Evolutionary conservation across 2,888 invertebrate species (phyloP).

Genomic region (Clistopyga incitator): DNA sequence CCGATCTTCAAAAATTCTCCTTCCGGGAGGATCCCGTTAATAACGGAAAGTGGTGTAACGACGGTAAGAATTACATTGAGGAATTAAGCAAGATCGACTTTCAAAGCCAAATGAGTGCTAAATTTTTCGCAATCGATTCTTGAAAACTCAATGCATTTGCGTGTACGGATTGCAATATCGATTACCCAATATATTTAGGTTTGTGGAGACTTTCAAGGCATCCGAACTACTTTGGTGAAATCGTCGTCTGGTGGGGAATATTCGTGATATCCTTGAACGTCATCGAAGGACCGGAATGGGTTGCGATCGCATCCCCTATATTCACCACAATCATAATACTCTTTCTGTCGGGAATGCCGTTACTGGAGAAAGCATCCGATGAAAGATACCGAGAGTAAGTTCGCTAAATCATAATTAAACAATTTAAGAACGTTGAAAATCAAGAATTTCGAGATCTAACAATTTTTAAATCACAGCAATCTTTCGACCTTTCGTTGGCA

Average conservation of each 20-base stretch:
- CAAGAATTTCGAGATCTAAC: background rate
- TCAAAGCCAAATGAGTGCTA: background rate
- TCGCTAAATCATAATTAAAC: conserved; percentile 1
- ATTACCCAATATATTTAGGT: conserved; percentile 83
- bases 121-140: no score
- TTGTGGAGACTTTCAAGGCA: conserved; percentile 95
- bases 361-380: conserved; percentile 94
- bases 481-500: background rate
- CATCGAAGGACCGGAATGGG: conserved; percentile 93
- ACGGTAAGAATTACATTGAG: conserved; percentile 86
- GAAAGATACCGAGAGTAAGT: conserved; percentile 94
- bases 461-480: background rate
- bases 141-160: no score
- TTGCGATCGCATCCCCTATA: conserved; percentile 93
- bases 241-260: conserved; percentile 97
- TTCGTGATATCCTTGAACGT: conserved; percentile 95
- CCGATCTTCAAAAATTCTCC: conserved; percentile 96
- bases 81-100: background rate
- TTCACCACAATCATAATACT: conserved; percentile 95
- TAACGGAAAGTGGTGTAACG: conserved; percentile 96
- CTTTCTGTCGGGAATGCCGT: conserved; percentile 95
- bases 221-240: conserved; percentile 98
- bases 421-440: background rate
- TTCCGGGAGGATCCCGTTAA: conserved; percentile 95
- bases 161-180: background rate